Base-by-base conservation (phyloP, 2,888 invertebrate genomes). In the Ptychoptera contaminata region DNA sequence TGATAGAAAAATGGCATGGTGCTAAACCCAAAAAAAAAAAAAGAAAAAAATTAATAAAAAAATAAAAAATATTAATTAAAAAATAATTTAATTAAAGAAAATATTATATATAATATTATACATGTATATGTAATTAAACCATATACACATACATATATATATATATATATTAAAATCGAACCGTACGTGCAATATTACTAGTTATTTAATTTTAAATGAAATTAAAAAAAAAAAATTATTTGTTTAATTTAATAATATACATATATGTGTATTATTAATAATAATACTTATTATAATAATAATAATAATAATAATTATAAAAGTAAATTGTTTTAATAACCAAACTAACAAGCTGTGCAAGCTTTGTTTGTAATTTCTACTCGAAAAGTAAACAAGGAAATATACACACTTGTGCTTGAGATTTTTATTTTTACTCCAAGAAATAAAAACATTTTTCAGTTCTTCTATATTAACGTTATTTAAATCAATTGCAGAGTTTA, bases 161-260 rank as follows among this genome's bases (percentile, higher is more conserved):
- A 11, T 7, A 32, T 7, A 11, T 3, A 32, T 7, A 32, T 7
- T 7, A 32, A 49, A 50, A 55, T 52, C 48, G 52, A 57, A 61
- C 61, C 61, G 59, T 62, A 65, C 65, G 65, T 65, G 65, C 65
- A 65, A 65, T 65, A 65, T 60, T 57, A 62, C 65, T 65, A 66
- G 65, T 65, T 66, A 56, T 57, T 54, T 56, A 54, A 50, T 55
- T 55, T 54, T 31, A 31, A 40, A 32, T 31, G 16, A 39, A 16
- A 29, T 29, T 31, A 34, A 42, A 29, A 42, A 35, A 23, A n/a
- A 42, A 42, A 29, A n/a, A 29, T 35, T 36, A 35, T 35, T 36
- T 15, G n/a, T 36, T 35, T 35, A 40, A 42, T 42, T 23, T 14
- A 16, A 31, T 8, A 15, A 32, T 14, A 15, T 7, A 23, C 7